Conservation (phyloP, 2,888 invertebrate genomes). For the Vandiemenella viatica region DNA sequence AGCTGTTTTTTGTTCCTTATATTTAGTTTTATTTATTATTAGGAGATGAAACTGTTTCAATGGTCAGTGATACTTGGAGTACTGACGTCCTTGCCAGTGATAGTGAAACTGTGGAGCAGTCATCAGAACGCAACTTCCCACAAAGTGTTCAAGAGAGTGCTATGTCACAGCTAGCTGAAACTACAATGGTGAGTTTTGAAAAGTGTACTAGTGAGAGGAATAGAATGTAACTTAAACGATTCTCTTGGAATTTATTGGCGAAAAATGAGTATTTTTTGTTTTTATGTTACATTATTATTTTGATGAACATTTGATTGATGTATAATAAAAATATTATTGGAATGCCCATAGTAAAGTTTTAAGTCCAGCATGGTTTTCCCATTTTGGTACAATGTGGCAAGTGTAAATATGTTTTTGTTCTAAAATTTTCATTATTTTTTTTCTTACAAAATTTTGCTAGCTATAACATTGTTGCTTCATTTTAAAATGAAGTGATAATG, state of each 20-base stretch:
- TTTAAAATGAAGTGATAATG: too few relatives aligned
- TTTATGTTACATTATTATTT: neutral
- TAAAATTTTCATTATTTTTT: too few relatives aligned
- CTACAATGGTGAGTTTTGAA: conserved; percentile 27
- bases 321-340: neutral
- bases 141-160: conserved; percentile 9
- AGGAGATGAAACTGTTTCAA: conserved; percentile 89
- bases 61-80: conserved; percentile 97
- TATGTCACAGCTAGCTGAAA: conserved; percentile 23
- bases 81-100: conserved; percentile 95
- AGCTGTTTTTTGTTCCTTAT: too few relatives aligned
- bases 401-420: too few relatives aligned
- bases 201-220: too few relatives aligned
- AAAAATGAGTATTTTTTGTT: neutral
- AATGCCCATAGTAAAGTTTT: neutral
- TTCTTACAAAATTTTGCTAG: too few relatives aligned
- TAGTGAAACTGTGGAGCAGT: conserved; percentile 70
- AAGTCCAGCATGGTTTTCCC: too few relatives aligned
- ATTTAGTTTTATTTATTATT: conserved; percentile 33
- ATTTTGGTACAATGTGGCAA: too few relatives aligned
- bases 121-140: conserved; percentile 7
- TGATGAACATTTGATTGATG: conserved; percentile 10
- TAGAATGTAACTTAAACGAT: too few relatives aligned
- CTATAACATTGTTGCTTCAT: too few relatives aligned
- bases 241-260: too few relatives aligned